Evolutionary conservation across 2,797 vertebrate genomes (phyloP).

Genomic region (Gymnopithys bicolor): DNA sequence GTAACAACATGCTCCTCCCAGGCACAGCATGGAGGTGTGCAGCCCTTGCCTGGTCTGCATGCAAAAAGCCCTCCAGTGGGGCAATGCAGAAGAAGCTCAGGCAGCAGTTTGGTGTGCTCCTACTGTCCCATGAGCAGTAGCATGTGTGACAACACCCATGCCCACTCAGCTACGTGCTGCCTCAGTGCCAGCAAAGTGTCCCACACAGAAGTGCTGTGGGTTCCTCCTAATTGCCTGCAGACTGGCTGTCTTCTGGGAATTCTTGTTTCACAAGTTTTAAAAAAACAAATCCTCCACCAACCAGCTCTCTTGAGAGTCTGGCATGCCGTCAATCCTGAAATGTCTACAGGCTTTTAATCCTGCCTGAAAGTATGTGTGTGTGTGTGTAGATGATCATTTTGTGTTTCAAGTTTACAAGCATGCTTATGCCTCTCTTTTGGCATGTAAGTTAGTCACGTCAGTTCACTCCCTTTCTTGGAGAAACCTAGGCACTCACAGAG

Average conservation of each 20-base stretch:
- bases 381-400: not conserved
- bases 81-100: not conserved
- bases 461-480: not conserved
- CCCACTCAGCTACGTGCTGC: rapidly evolving
- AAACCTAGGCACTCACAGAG: not conserved
- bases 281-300: not conserved
- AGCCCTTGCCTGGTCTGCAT: not conserved
- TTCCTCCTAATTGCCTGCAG: not conserved
- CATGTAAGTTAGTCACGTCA: not conserved
- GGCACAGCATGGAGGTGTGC: not conserved
- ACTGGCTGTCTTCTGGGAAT: not conserved
- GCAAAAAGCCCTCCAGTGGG: not conserved
- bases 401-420: not conserved
- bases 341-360: constrained; percentile 5
- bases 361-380: not conserved
- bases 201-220: rapidly evolving
- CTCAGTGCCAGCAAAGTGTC: rapidly evolving
- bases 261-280: constrained; percentile 46
- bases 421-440: not conserved
- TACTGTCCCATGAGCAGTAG: not conserved
- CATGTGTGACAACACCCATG: not conserved
- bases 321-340: not conserved
- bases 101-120: not conserved
- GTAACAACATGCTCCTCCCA: not conserved
- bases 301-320: not conserved